Evolutionary conservation across 2,797 vertebrate species (phyloP), one percentile per base, ranked within the genome.

Genomic region (Sebastes variabilis): DNA sequence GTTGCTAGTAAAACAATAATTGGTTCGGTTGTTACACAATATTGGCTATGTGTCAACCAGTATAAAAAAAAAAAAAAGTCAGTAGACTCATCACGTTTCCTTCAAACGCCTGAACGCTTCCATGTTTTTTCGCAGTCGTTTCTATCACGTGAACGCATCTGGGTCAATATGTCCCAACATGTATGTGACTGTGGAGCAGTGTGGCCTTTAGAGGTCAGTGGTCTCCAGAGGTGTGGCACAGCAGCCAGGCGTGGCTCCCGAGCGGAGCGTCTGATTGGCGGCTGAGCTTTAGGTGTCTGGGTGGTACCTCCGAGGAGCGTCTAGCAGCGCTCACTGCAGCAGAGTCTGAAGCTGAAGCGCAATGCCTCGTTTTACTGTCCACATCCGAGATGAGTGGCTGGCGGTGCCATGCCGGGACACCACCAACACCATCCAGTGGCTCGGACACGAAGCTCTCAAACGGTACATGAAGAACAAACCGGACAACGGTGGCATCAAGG

Each of bases 401-500:
- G 96, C 97, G 0, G 97, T 99, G 81, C 98, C 98, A 0, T 99
- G 98, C 89, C 93, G 85, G 2, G 96, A 95, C 2, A 55, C 90
- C 4, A 88, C 85, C 0, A 96, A 85, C 87, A 96, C 94, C 0
- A 80, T 99, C 12, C 84, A 84, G 52, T 99, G 98, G 97, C 95
- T 99, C 67, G 98, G 97, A 11, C 92, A 91, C 0, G 98, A 99
- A 79, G 97, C 98, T 1, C 93, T 99, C n/a, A 96, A 96, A 30
- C 96, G 99, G 1, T 99, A 99, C 79, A 82, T 96, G 29, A 99
- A 98, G 90, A 99, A 98, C 92, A 99, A 99, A 84, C 98, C 98
- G 0, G 98, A 99, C 93, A 97, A 98, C 0, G 98, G 97, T 0
- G 97, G 98, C 24, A 96, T 99, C 67, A 11, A 81, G 29, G 94